Evolutionary conservation across 2,888 invertebrate species (phyloP).

Genomic region (Heterodera filipjevi): DNA sequence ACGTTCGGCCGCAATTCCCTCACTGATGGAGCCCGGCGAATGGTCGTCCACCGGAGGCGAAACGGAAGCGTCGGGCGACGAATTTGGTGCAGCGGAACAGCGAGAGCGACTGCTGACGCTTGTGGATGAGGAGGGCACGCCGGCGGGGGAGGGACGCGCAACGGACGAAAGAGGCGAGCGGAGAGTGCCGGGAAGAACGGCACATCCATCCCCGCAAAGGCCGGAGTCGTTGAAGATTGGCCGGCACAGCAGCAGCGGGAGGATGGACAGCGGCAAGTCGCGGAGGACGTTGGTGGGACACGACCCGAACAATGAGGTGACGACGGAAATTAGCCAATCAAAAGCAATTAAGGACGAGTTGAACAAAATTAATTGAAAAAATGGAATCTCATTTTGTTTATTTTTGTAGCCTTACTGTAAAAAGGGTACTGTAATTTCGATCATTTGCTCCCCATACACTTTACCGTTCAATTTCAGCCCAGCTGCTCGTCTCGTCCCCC

Average conservation of each 20-base stretch:
- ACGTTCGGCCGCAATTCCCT: slow-evolving; percentile 20
- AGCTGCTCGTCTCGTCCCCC: slow-evolving; percentile 5
- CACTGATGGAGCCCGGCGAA: neutral
- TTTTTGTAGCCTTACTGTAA: too few relatives aligned
- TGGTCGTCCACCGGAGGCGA: slow-evolving; percentile 28
- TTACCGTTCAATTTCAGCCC: neutral
- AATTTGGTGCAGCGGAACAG: slow-evolving; percentile 1
- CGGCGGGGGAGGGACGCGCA: neutral
- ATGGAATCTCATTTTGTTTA: too few relatives aligned
- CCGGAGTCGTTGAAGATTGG: neutral
- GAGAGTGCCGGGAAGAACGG: neutral
- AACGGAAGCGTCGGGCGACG: slow-evolving; percentile 13
- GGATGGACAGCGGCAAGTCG: slow-evolving; percentile 13
- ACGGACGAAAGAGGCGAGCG: neutral
- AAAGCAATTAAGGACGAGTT: too few relatives aligned
- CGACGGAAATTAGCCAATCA: neutral
- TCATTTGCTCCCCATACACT: too few relatives aligned
- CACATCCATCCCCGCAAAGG: neutral
- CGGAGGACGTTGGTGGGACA: neutral
- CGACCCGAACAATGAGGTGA: slow-evolving; percentile 4
- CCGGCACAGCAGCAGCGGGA: neutral
- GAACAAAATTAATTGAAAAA: too few relatives aligned
- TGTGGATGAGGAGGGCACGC: slow-evolving; percentile 5
- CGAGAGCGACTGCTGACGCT: neutral
- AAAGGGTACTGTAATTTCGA: too few relatives aligned